Percentiles rank a stretch among this genome's conserved stretches.
Conservation (phyloP, 2,113 vertebrate species). For the Dipodomys stephensi region DNA sequence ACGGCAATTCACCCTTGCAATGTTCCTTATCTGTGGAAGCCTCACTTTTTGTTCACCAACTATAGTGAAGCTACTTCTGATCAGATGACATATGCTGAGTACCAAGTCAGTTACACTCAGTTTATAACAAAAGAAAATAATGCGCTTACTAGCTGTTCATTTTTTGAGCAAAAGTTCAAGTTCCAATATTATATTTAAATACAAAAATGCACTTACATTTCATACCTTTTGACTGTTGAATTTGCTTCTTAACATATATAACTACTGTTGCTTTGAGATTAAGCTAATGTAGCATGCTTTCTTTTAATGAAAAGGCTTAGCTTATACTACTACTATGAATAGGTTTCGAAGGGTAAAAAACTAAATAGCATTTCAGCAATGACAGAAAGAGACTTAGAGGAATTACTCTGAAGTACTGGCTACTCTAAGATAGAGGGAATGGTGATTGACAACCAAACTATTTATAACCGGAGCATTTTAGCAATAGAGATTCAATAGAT, state of each 20-base stretch:
- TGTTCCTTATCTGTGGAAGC: neutral
- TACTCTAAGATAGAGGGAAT: neutral
- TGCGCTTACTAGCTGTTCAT: neutral
- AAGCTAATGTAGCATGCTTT: conserved; percentile 42
- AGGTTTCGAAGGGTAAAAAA: neutral
- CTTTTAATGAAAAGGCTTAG: conserved; percentile 35
- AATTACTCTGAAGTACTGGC: conserved; percentile 12
- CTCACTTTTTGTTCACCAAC: neutral
- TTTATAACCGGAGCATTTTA: neutral
- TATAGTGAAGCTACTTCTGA: neutral
- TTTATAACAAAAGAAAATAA: conserved; percentile 49
- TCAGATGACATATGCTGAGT: neutral
- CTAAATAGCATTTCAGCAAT: neutral
- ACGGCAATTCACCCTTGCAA: neutral
- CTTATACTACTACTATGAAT: conserved; percentile 7
- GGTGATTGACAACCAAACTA: conserved; percentile 35
- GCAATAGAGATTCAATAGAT: neutral
- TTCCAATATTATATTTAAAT: neutral
- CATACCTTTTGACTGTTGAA: neutral
- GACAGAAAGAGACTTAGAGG: neutral
- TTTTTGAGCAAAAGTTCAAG: conserved; percentile 18
- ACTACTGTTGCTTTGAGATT: neutral
- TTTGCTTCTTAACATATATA: conserved; percentile 46
- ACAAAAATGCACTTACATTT: conserved; percentile 14
- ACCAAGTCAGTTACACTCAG: conserved; percentile 23